Conservation (phyloP, 2,797 vertebrate genomes). For the Karalla daura region DNA sequence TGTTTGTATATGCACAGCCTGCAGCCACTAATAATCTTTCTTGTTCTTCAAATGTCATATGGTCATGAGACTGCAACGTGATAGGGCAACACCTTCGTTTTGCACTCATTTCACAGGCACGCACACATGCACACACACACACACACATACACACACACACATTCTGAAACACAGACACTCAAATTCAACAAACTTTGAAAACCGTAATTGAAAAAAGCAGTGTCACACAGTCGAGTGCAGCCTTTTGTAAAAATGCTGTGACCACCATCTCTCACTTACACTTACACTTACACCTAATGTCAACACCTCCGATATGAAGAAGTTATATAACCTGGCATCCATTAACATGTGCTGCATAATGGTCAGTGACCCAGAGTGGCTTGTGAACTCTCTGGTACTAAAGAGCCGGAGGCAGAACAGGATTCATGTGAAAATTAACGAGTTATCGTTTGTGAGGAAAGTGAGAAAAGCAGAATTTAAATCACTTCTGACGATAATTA, state of each 20-base stretch:
- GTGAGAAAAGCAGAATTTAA: background rate
- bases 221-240: background rate
- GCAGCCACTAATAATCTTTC: constrained; percentile 63
- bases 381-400: constrained; percentile 3
- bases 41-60: constrained; percentile 64
- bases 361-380: background rate
- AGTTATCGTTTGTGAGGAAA: background rate
- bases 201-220: background rate
- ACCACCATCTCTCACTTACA: background rate
- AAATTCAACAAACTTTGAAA: background rate
- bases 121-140: background rate
- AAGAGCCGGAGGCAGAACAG: background rate
- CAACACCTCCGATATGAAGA: background rate
- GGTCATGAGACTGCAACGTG: constrained; percentile 52
- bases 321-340: background rate
- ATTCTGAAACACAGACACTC: background rate
- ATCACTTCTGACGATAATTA: too few relatives aligned
- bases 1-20: constrained; percentile 30
- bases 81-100: constrained; percentile 60
- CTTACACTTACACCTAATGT: too few relatives aligned
- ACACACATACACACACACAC: background rate
- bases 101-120: constrained; percentile 1
- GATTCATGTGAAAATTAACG: constrained; percentile 1
- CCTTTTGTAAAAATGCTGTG: background rate
- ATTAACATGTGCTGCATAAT: background rate